Evolutionary conservation across 2,888 invertebrate genomes (phyloP).

Genomic region (Mythimna vitellina): DNA sequence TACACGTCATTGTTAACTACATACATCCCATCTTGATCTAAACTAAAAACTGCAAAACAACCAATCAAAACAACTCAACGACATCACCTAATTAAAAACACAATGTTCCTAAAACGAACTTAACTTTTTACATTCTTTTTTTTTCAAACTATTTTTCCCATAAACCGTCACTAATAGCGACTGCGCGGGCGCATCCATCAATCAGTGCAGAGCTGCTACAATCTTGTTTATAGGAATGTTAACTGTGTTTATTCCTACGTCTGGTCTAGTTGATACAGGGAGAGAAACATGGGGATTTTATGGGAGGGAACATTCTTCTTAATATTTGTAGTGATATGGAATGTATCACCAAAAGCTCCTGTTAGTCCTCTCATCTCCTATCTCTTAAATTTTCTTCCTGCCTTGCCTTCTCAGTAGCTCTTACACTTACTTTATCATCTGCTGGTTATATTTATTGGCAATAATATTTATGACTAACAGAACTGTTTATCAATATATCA

Average conservation of each 20-base stretch:
- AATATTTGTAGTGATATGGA: constrained; percentile 6
- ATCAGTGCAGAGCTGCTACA: constrained; percentile 81
- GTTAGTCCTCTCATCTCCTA: background rate
- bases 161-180: constrained; percentile 85
- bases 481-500: background rate
- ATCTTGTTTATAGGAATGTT: constrained; percentile 90
- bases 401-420: no score
- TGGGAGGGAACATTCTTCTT: constrained; percentile 7
- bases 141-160: constrained; percentile 73
- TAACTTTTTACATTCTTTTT: constrained; percentile 68
- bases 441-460: background rate
- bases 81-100: constrained; percentile 69
- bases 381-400: background rate
- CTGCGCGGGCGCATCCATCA: constrained; percentile 80
- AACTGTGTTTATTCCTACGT: constrained; percentile 86
- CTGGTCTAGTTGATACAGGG: constrained; percentile 74
- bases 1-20: background rate
- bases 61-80: constrained; percentile 38
- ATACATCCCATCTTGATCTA: background rate
- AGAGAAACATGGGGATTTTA: constrained; percentile 26
- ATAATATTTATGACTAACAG: background rate
- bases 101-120: constrained; percentile 69
- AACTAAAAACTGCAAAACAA: background rate
- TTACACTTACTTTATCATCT: background rate
- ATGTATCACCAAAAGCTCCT: no score